A percentile compares a stretch with the other conserved stretches of the same genome.
Evolutionary conservation across 2,797 vertebrate genomes (phyloP).

Genomic region (Oreochromis grahami): DNA sequence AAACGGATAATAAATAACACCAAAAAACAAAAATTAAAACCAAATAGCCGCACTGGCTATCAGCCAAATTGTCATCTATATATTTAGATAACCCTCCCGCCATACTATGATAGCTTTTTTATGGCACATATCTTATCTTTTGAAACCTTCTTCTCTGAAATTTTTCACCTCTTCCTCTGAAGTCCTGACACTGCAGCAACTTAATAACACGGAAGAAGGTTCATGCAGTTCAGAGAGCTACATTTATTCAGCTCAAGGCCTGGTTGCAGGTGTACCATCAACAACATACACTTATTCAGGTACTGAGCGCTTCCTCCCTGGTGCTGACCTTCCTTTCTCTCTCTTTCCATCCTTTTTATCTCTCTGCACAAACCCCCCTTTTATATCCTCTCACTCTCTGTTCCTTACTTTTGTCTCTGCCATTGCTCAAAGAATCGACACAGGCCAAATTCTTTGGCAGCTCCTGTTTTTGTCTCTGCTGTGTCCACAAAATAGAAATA

Average conservation of each 20-base stretch:
- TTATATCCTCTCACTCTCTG: neutral
- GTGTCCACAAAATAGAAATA: neutral
- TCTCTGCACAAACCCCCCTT: neutral
- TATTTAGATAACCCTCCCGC: neutral
- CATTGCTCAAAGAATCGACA: neutral
- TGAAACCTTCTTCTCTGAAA: neutral
- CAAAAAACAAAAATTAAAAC: neutral
- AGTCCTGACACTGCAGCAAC: neutral
- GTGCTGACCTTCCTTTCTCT: neutral
- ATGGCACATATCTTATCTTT: constrained; percentile 15
- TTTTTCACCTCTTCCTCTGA: neutral
- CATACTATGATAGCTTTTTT: neutral
- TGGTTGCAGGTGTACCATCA: neutral
- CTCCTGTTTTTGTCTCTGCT: neutral
- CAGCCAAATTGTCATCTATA: neutral
- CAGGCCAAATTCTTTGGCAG: neutral
- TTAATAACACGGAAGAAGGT: neutral
- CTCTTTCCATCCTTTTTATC: neutral
- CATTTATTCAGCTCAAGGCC: neutral
- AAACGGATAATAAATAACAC: neutral
- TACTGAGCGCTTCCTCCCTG: neutral
- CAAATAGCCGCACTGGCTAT: neutral
- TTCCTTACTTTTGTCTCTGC: neutral
- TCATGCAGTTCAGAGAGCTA: neutral
- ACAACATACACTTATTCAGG: neutral